Conservation (phyloP, 2,113 vertebrate genomes). For the Pongo pygmaeus region DNA sequence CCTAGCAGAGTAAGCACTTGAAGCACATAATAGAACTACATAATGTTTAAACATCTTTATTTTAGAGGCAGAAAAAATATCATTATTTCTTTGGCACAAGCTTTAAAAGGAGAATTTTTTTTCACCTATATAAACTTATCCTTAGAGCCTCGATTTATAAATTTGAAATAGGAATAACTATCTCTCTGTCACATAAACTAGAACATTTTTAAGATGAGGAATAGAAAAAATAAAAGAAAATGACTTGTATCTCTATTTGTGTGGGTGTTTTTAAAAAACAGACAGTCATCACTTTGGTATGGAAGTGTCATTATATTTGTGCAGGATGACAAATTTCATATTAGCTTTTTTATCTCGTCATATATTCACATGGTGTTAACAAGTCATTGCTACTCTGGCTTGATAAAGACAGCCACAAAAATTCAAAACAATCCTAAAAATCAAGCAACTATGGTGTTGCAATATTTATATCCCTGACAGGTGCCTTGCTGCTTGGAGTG, state of each 20-base stretch:
- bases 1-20: background rate
- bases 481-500: background rate
- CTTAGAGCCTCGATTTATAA: conserved; percentile 37
- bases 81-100: conserved; percentile 18
- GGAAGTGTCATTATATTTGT: conserved; percentile 53
- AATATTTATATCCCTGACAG: conserved; percentile 35
- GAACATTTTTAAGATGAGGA: conserved; percentile 59
- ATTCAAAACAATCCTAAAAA: conserved; percentile 38
- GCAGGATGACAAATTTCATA: conserved; percentile 63
- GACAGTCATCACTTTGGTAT: conserved; percentile 59
- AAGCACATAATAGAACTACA: background rate
- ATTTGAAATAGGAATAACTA: conserved; percentile 52
- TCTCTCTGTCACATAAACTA: conserved; percentile 44
- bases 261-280: conserved; percentile 55
- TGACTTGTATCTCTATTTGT: conserved; percentile 49
- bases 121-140: conserved; percentile 37
- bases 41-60: conserved; percentile 18
- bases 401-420: conserved; percentile 14
- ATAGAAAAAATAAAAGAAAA: conserved; percentile 63
- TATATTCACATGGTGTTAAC: conserved; percentile 43
- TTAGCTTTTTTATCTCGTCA: conserved; percentile 55
- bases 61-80: conserved; percentile 6
- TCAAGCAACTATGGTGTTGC: background rate
- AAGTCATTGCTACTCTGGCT: conserved; percentile 13
- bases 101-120: conserved; percentile 37